Evolutionary conservation across 2,888 invertebrate species (phyloP), one percentile per base, ranked within the genome.

Genomic region (Nemotelus pantherinus): DNA sequence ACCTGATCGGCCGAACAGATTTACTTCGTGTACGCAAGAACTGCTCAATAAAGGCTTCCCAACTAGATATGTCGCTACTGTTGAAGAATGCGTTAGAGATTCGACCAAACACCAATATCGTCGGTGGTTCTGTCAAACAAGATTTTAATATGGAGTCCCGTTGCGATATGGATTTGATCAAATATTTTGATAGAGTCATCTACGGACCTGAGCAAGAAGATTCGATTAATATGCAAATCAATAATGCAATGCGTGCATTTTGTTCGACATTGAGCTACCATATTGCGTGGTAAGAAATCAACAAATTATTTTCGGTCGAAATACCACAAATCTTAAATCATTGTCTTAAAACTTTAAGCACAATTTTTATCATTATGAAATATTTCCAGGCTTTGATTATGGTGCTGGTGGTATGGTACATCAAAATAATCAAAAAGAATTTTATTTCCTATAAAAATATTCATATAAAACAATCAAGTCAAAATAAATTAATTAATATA

Each of bases 181-280:
- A 95, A 71, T 92, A 93, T 83, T 89, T 94, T 25, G 89, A 90
- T 78, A 90, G 91, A 65, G 93, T 98, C 3, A 88, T 98, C 60
- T 92, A 93, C 76, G 95, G 95, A 0, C 88, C 88, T n/a, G 88
- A 91, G 80, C 89, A 90, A 48, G 89, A 89, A 74, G 90, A 95
- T 0, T 90, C 92, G 77, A 90, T 98, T 78, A 89, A 91, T 70
- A 92, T 95, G 91, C 89, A 88, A 76, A 98, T 99, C 82, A 92
- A 92, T 78, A 99, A 99, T 85, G 95, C 95, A 85, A 95, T 96
- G 84, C 90, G 99, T 74, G 94, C 97, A 0, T 99, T 98, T 87
- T 95, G 93, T 0, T 93, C 96, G 1, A 98, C 99, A 0, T 90
- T 99, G 47, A 97, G 97, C 82, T 98, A 98, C 86, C 92, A 95